Evolutionary conservation across 35 echinoderm and acorn worm genomes (phyloP).

Genomic region (Lytechinus pictus): DNA sequence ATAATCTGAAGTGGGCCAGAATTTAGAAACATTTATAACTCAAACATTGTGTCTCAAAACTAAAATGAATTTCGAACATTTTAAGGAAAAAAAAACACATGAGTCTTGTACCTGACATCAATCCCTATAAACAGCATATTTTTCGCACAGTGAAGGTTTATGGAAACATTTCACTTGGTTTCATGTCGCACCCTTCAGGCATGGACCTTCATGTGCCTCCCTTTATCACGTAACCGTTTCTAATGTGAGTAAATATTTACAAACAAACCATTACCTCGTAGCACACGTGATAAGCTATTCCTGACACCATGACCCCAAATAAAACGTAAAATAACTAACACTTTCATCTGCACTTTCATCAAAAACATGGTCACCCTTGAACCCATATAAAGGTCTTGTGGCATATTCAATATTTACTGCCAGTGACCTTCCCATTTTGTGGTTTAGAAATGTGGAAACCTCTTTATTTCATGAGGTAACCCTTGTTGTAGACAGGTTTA

Average conservation of each 20-base stretch:
- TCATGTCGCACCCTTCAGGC: no score
- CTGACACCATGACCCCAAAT: background rate
- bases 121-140: background rate
- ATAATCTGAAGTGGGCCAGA: background rate
- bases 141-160: background rate
- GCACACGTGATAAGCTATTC: background rate
- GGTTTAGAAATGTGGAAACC: background rate
- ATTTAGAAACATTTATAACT: background rate
- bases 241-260: conserved; percentile 7
- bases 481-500: background rate
- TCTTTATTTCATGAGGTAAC: background rate
- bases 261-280: background rate
- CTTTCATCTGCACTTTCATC: background rate
- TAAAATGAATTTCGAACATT: background rate
- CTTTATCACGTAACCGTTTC: background rate
- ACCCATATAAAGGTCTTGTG: background rate
- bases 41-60: background rate
- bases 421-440: background rate
- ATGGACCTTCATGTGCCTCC: background rate
- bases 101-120: no score
- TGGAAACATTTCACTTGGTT: no score
- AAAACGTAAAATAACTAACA: background rate
- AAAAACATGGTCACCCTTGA: background rate
- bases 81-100: background rate
- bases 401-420: background rate